Base-by-base conservation (phyloP, 2,797 vertebrate species). In the Coregonus suidteri region DNA sequence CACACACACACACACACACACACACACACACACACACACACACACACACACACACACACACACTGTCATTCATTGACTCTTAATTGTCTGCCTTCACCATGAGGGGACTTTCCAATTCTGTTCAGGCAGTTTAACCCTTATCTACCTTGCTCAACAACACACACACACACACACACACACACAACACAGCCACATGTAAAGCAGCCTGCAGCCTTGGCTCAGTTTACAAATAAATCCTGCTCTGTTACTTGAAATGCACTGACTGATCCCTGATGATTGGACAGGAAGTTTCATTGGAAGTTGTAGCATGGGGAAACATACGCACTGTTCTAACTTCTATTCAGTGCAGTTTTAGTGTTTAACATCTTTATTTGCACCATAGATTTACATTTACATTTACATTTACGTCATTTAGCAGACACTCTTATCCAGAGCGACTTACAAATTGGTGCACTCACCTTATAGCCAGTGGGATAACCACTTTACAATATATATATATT, bases 21-120 rank as follows among this genome's bases (percentile, higher is more conserved):
- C 54, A 56, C 52, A 15, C 52, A 53, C 9, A 15, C 52, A 15
- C 52, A 53, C 52, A 41, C 37, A 41, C 37, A 41, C 52, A 53
- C 14, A 56, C 54, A 56, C 54, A 56, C 15, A 56, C 54, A 56
- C 56, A 59, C 5, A 70, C 74, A 75, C 85, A 83, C 86, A 88
- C 95, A 96, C 94, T 96, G 94, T 96, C 94, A 96, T 97, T 96
- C 96, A 96, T 95, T 91, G 92, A 90, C 90, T 93, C 95, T 94
- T 96, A 95, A 96, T 96, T 93, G 95, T 94, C 88, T 91, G 59
- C 59, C 20, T 86, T 47, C 41, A 47, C 41, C 3, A 9, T 47
- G 9, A 47, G 41, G 41, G 96, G 95, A 95, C 95, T 97, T 97
- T 97, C 96, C 96, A 91, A 85, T 82, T 82, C 78, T 86, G 75